Conservation (phyloP, 2,888 invertebrate genomes). For the Lamellibrachia satsuma region DNA sequence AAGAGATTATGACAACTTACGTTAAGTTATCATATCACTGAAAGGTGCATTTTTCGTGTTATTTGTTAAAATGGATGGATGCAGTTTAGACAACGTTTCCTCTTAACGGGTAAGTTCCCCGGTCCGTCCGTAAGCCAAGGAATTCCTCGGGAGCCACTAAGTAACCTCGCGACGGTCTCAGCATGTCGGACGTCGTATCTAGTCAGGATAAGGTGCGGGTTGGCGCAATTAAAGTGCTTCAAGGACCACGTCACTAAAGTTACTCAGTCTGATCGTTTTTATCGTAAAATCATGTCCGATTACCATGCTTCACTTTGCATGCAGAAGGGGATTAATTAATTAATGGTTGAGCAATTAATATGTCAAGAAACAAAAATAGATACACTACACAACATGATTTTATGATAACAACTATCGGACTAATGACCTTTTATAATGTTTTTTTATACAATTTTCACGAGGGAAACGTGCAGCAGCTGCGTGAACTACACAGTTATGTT, state of each 20-base stretch:
- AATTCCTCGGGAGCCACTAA: neutral
- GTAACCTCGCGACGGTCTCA: neutral
- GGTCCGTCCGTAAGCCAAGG: neutral
- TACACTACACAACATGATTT: neutral
- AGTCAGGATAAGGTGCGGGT: neutral
- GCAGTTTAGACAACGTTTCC: neutral
- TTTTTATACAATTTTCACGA: neutral
- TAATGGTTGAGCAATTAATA: no score
- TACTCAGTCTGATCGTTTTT: neutral
- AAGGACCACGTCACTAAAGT: neutral
- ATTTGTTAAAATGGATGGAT: neutral
- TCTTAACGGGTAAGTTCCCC: neutral
- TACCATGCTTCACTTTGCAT: neutral
- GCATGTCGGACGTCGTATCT: neutral
- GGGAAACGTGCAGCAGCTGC: neutral
- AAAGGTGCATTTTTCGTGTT: conserved; percentile 17
- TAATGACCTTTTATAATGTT: neutral
- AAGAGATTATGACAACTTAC: no score
- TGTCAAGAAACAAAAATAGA: no score
- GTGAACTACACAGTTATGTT: neutral
- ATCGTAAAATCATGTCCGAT: neutral
- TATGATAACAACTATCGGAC: neutral
- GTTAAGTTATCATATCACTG: no score
- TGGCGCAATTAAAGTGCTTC: neutral
- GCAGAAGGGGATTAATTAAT: neutral